A percentile compares a stretch with the other conserved stretches of the same genome.
phyloP scores from a whole-genome alignment of 2,888 invertebrate genomes.

The Pardosa pseudoannulata region DNA sequence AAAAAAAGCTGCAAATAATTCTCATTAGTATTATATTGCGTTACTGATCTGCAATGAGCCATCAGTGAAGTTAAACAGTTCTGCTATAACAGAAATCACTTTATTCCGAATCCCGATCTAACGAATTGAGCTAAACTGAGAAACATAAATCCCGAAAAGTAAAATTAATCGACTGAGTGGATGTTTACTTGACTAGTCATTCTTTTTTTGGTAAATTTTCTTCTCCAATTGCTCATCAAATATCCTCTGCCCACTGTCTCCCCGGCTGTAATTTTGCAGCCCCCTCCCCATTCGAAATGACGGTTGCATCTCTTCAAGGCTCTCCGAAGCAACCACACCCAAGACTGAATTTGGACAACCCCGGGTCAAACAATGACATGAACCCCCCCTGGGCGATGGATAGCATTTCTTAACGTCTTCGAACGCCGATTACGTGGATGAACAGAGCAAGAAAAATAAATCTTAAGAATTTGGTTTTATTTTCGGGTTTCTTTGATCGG shows the following conservation, averaged over 20 bases:
- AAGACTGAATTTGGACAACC: conserved; percentile 62
- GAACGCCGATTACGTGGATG: conserved; percentile 50
- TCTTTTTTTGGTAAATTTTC: conserved; percentile 42
- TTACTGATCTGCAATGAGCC: no score
- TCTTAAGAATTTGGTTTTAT: conserved; percentile 59
- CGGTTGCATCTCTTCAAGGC: conserved; percentile 26
- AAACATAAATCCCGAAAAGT: no score
- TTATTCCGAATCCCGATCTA: no score
- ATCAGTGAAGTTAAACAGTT: no score
- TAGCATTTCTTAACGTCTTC: conserved; percentile 54
- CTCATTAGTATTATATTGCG: no score
- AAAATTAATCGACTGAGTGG: conserved; percentile 46
- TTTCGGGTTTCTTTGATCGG: conserved; percentile 58
- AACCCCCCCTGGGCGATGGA: conserved; percentile 49
- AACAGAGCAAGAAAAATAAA: conserved; percentile 44
- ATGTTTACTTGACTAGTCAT: conserved; percentile 50
- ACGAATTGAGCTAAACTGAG: no score
- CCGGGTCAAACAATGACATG: conserved; percentile 67
- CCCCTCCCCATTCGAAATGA: conserved; percentile 30
- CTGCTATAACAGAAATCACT: no score
- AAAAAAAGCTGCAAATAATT: no score
- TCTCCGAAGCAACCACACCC: conserved; percentile 47
- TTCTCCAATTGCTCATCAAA: conserved; percentile 65
- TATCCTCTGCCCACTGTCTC: conserved; percentile 54
- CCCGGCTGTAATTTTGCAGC: conserved; percentile 48